Evolutionary conservation across 2,888 invertebrate species (phyloP).

Genomic region (Nebria brevicollis): DNA sequence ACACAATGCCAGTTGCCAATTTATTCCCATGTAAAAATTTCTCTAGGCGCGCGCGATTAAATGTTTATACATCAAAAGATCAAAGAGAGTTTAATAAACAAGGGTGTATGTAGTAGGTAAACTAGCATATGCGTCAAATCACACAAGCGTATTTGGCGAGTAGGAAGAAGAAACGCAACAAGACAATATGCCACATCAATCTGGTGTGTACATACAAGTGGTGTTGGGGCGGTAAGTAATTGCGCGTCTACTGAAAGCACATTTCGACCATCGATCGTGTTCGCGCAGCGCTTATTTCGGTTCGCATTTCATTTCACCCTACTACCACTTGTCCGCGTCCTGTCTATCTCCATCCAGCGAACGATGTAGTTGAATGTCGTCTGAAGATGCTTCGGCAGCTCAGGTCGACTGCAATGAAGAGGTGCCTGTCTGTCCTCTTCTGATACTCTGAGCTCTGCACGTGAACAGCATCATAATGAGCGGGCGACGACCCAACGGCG

Average conservation of each 20-base stretch:
- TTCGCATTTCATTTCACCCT: background rate
- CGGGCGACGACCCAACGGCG: background rate
- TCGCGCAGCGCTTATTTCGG: constrained; percentile 5
- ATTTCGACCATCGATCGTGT: constrained; percentile 24
- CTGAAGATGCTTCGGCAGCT: constrained; percentile 18
- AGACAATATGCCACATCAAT: constrained; percentile 33
- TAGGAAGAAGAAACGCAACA: background rate
- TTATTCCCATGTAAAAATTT: no score
- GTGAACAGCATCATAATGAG: constrained; percentile 16
- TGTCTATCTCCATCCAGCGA: background rate
- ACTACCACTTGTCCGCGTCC: background rate
- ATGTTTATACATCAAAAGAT: no score
- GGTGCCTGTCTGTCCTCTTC: constrained; percentile 11
- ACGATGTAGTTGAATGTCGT: background rate
- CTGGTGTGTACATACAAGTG: constrained; percentile 14
- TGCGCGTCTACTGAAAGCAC: constrained; percentile 33
- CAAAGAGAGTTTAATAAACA: no score
- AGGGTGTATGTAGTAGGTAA: no score
- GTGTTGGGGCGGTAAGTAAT: constrained; percentile 28
- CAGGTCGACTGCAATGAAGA: constrained; percentile 11
- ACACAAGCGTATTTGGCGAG: background rate
- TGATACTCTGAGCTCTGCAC: background rate
- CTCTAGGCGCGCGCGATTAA: no score
- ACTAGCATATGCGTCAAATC: no score
- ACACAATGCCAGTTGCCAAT: no score